phyloP scores from a whole-genome alignment of 92 coral and sea anemone species.

The Epizoanthus stellaris region DNA sequence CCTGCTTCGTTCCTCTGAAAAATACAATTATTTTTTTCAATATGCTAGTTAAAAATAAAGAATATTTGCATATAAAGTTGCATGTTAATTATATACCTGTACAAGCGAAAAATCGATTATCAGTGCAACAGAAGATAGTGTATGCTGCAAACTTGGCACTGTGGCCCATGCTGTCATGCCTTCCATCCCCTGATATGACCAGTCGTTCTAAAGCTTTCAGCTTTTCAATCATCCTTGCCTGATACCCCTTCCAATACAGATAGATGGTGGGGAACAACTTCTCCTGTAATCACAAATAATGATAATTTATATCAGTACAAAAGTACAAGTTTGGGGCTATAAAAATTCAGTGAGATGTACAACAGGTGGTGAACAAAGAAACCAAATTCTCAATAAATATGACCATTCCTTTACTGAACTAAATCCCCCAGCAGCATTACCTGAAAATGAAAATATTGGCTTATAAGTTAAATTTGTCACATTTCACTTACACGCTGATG shows the following conservation, averaged over 20 bases:
- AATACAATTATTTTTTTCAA: background rate
- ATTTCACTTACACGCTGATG: constrained; percentile 35
- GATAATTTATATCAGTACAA: no score
- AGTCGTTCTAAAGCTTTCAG: constrained; percentile 38
- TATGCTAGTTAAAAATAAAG: background rate
- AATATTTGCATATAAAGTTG: background rate
- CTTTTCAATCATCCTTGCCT: constrained; percentile 26
- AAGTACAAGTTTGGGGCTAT: no score
- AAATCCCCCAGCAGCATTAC: no score
- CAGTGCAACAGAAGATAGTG: constrained; percentile 54
- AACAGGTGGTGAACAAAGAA: no score
- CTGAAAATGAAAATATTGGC: no score
- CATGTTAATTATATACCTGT: constrained; percentile 15
- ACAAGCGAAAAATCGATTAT: constrained; percentile 52
- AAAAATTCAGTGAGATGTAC: no score
- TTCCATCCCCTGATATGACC: constrained; percentile 52
- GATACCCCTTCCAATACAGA: constrained; percentile 54
- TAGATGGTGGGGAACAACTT: constrained; percentile 49
- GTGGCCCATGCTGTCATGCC: constrained; percentile 64
- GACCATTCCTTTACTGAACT: no score
- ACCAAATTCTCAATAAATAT: no score
- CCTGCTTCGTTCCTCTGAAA: constrained; percentile 71
- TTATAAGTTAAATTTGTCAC: no score
- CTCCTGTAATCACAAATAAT: constrained; percentile 3
- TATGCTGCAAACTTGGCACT: constrained; percentile 59